Evolutionary conservation across 2,888 invertebrate genomes (phyloP).

Genomic region (Dendrolimus pini): DNA sequence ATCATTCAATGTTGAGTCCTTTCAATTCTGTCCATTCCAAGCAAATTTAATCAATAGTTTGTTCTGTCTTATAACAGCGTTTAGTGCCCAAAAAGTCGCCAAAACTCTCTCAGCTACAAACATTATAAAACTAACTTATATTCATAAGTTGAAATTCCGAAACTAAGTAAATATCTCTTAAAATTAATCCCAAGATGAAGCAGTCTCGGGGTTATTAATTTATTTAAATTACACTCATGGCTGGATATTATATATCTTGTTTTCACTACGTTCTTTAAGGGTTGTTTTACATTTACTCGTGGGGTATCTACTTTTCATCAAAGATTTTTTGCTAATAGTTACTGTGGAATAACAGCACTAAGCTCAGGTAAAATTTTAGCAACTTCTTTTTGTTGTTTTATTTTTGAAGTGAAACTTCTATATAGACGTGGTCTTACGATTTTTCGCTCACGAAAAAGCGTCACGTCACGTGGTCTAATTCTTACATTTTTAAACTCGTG

Average conservation of each 20-base stretch:
- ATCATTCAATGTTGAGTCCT: too few species aligned
- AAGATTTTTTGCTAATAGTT: too few species aligned
- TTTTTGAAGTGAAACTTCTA: too few species aligned
- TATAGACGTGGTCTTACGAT: too few species aligned
- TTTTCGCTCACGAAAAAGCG: too few species aligned
- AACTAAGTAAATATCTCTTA: constrained; percentile 10
- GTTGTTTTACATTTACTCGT: background rate
- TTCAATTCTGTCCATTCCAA: too few species aligned
- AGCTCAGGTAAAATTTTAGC: background rate
- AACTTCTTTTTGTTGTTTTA: background rate
- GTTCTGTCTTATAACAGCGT: too few species aligned
- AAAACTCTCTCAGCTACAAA: background rate
- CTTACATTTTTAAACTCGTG: too few species aligned
- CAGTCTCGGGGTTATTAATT: constrained; percentile 15
- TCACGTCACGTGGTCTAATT: too few species aligned
- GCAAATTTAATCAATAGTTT: too few species aligned
- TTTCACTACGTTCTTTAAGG: constrained; percentile 3
- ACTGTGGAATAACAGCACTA: background rate
- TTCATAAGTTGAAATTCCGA: background rate
- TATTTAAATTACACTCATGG: constrained; percentile 16
- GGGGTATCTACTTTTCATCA: too few species aligned
- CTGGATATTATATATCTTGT: constrained; percentile 8
- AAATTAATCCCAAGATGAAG: constrained; percentile 10
- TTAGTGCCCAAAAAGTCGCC: too few species aligned
- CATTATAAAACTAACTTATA: background rate